These are phyloP conservation scores for Thunnus maccoyii DNA, from an alignment of 2,113 vertebrate species.

Conservation along the genomic window DNA sequence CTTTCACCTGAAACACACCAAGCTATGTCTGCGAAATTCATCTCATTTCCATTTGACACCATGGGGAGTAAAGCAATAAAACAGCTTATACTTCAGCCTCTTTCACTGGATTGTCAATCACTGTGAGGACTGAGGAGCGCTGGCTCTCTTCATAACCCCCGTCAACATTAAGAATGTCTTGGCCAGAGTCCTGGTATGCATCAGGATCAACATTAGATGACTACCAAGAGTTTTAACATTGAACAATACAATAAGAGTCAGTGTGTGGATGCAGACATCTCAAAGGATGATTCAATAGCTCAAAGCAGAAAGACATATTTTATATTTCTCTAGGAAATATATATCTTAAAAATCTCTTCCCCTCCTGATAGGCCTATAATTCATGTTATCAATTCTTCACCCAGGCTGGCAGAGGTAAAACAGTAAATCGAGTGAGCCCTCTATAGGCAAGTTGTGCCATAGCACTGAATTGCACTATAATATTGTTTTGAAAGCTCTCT, in stretches of 20 bases:
- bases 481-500: neutral
- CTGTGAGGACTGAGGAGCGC: slow-evolving; percentile 31
- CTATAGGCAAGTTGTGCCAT: slow-evolving; percentile 23
- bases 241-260: slow-evolving; percentile 28
- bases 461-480: neutral
- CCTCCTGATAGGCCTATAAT: neutral
- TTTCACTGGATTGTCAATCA: slow-evolving; percentile 70
- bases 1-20: slow-evolving; percentile 53
- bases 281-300: slow-evolving; percentile 30
- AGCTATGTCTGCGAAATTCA: slow-evolving; percentile 60
- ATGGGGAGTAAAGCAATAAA: slow-evolving; percentile 68
- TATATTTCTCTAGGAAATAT: slow-evolving; percentile 30
- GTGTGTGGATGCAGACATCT: slow-evolving; percentile 26
- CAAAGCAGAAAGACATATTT: slow-evolving; percentile 10
- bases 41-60: slow-evolving; percentile 62
- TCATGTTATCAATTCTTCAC: slow-evolving; percentile 17
- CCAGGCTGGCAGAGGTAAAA: slow-evolving; percentile 9
- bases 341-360: slow-evolving; percentile 23
- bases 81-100: slow-evolving; percentile 50
- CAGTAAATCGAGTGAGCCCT: slow-evolving; percentile 37
- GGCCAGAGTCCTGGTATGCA: slow-evolving; percentile 45
- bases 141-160: slow-evolving; percentile 39
- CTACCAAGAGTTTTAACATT: slow-evolving; percentile 31
- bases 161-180: slow-evolving; percentile 50
- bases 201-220: slow-evolving; percentile 28